Evolutionary conservation across 2,113 vertebrate genomes (phyloP).

Genomic region (Circaetus gallicus): DNA sequence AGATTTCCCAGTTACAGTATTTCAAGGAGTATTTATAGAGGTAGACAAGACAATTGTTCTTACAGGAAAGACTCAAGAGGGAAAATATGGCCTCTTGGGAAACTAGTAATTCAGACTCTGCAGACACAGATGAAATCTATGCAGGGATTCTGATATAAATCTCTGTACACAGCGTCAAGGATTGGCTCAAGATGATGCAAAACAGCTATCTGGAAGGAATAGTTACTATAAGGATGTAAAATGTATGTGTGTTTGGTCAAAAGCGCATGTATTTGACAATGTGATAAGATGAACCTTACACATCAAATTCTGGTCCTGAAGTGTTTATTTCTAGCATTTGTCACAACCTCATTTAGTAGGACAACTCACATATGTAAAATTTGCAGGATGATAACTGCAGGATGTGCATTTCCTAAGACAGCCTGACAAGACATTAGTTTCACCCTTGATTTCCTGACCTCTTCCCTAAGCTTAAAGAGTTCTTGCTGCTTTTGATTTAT

Average conservation of each 20-base stretch:
- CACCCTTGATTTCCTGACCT: neutral
- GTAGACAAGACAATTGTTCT: neutral
- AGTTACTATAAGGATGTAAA: neutral
- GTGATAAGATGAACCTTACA: neutral
- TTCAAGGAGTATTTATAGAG: neutral
- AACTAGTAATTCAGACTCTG: neutral
- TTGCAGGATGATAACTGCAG: neutral
- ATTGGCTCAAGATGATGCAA: neutral
- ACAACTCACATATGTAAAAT: neutral
- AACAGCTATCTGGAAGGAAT: neutral
- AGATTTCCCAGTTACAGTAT: neutral
- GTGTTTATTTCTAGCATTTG: neutral
- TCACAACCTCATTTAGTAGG: neutral
- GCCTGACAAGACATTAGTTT: neutral
- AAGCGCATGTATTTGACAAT: neutral
- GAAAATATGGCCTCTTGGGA: neutral
- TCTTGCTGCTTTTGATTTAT: neutral
- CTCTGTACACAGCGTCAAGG: neutral
- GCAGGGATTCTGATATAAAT: neutral
- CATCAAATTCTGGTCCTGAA: neutral
- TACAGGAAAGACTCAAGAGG: neutral
- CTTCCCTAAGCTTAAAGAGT: neutral
- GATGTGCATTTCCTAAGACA: neutral
- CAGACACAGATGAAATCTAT: neutral
- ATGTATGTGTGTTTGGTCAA: neutral